Percentiles rank a stretch among this genome's conserved stretches.
Evolutionary conservation across 2,888 invertebrate species (phyloP).

Genomic region (Tuberolachnus salignus): DNA sequence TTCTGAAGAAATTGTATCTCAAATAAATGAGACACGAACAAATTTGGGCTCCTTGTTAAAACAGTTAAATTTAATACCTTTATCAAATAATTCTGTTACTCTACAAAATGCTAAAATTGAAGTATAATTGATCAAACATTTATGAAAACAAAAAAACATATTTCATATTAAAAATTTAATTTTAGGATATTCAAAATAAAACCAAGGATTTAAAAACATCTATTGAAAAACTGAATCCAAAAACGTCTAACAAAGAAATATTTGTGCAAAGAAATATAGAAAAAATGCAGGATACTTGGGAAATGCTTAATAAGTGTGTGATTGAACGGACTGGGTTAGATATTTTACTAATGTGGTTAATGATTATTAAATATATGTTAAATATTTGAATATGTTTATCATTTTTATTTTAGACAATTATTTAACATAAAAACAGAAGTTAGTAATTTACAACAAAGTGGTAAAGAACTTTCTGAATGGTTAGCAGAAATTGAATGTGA

Average conservation of each 20-base stretch:
- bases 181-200: conserved; percentile 46
- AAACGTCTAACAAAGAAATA: conserved; percentile 15
- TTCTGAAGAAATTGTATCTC: conserved; percentile 64
- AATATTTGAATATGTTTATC: neutral
- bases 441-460: conserved; percentile 45
- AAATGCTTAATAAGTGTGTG: conserved; percentile 48
- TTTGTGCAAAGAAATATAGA: conserved; percentile 37
- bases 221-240: conserved; percentile 32
- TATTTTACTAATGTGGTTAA: conserved; percentile 9
- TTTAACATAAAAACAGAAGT: conserved; percentile 44
- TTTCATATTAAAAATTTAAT: neutral
- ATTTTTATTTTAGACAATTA: conserved; percentile 42
- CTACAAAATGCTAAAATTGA: conserved; percentile 38
- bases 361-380: neutral
- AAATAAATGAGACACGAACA: conserved; percentile 67
- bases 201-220: conserved; percentile 23
- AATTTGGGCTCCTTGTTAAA: conserved; percentile 65
- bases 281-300: conserved; percentile 41
- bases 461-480: conserved; percentile 54
- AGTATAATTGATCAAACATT: conserved; percentile 2
- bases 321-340: conserved; percentile 44
- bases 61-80: conserved; percentile 66
- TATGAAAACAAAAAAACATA: neutral
- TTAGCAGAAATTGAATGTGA: conserved; percentile 54
- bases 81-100: conserved; percentile 47